These are phyloP conservation scores for Nettapus auritus DNA, from an alignment of 2,113 vertebrate genomes.

Conservation along the genomic window DNA sequence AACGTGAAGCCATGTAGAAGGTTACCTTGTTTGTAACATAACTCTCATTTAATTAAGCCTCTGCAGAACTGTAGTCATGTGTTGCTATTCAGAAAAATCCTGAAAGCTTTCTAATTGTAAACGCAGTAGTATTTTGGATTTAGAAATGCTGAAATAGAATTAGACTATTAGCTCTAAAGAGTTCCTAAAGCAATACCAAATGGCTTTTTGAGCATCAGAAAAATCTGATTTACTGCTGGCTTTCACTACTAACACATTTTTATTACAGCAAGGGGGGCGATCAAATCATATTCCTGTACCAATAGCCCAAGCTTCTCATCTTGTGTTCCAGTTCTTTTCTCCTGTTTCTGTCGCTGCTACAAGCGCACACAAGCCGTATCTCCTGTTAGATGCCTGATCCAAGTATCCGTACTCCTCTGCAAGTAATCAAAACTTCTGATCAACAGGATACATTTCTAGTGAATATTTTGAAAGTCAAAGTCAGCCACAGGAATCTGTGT, in stretches of 20 bases:
- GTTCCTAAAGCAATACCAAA: background rate
- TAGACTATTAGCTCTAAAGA: background rate
- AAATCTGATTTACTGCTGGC: background rate
- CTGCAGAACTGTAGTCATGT: background rate
- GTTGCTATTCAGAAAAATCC: background rate
- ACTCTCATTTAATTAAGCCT: background rate
- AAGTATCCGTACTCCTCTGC: background rate
- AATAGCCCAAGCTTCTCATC: background rate
- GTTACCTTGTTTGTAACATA: background rate
- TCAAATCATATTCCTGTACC: background rate
- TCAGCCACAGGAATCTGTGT: background rate
- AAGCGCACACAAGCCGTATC: background rate
- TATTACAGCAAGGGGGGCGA: too few relatives aligned
- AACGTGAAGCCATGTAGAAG: background rate
- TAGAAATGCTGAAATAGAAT: background rate
- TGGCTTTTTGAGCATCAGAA: background rate
- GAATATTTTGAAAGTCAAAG: background rate
- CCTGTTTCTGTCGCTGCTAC: background rate
- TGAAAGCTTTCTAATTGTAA: background rate
- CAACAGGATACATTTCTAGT: background rate
- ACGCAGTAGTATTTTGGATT: background rate
- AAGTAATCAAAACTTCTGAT: background rate
- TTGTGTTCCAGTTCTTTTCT: background rate
- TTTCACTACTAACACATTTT: background rate
- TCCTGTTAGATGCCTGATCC: background rate